These are phyloP conservation scores for Papilio polyxenes DNA, from an alignment of 1,140 invertebrate species.

Conservation along the genomic window DNA sequence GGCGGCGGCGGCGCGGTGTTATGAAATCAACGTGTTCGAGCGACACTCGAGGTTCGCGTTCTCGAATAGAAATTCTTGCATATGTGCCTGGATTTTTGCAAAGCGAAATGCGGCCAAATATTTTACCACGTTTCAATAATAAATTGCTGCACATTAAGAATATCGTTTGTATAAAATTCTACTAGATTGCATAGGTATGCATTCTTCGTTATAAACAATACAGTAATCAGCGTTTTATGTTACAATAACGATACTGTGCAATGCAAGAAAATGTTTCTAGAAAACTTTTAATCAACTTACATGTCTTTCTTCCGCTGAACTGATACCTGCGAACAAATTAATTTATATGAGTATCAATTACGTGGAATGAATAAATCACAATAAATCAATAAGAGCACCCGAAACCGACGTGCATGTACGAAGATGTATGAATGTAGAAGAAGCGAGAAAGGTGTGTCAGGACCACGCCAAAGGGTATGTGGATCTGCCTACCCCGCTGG, in stretches of 20 bases:
- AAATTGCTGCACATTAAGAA: conserved; percentile 12
- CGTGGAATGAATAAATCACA: background rate
- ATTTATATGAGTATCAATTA: background rate
- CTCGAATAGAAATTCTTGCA: conserved; percentile 73
- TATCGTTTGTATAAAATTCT: background rate
- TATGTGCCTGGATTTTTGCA: conserved; percentile 68
- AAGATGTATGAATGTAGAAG: too few relatives aligned
- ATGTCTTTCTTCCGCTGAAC: conserved; percentile 85
- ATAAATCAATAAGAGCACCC: too few relatives aligned
- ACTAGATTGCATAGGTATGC: background rate
- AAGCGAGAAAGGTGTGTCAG: too few relatives aligned
- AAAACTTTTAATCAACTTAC: conserved; percentile 80
- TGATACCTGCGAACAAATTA: conserved; percentile 83
- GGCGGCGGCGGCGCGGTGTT: conserved; percentile 63
- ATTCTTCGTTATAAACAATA: background rate
- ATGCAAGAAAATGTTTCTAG: background rate
- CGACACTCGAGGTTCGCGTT: conserved; percentile 67
- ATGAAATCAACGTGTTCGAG: conserved; percentile 80
- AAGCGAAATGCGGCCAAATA: conserved; percentile 53
- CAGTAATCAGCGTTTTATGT: background rate
- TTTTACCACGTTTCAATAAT: conserved; percentile 26
- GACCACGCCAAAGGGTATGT: too few relatives aligned
- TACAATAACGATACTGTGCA: background rate
- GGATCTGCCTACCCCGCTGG: too few relatives aligned
- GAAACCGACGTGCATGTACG: too few relatives aligned